Base-by-base conservation (phyloP, 1,140 invertebrate species). In the Zaprionus kolodkinae region DNA sequence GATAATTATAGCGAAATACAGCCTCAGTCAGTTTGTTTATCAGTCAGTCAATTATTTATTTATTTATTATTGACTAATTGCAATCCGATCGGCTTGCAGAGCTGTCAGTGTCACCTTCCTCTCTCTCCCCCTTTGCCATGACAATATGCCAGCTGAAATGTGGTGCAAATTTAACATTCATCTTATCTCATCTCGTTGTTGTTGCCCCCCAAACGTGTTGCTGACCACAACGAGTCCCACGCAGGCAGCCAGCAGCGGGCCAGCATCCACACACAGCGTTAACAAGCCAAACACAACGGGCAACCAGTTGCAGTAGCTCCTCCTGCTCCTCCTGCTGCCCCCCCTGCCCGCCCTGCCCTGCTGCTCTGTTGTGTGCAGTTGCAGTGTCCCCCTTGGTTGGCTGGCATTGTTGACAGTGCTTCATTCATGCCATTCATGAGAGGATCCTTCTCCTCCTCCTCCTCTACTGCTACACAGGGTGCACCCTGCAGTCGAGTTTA, bases 391-490 rank as follows among this genome's bases (percentile, higher is more conserved):
- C 64, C 52, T 55, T 21, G 21, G 21, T 79, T 69, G 72, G 69
- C 55, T 78, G 76, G 72, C 84, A 80, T 87, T 87, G 84, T 87
- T 88, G 84, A 88, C 84, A 87, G 81, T 69, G 84, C 74, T 76
- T 87, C 85, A 87, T 87, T 87, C 80, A 88, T 88, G 73, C 12
- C 55, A 88, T 83, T 88, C 84, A 88, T 77, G 76, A 69, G 70
- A 69, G 21, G 21, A 21, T 21, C 21, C 72, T 72, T 45, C 15
- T 7, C 35, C 0, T 3, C 33, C 38, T 38, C 11, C 12, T 3
- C 59, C 3, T 5, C 6, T 33, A 17, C 50, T 38, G 33, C 35
- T n/a, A 35, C 25, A 25, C 11, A 15, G 21, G 21, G 21, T 60
- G 61, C 69, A 30, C 38, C 25, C 63, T 77, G 67, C 67, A 60